A percentile compares a stretch with the other conserved stretches of the same genome.
These are phyloP conservation scores for Neomonachus schauinslandi DNA, from an alignment of 2,113 vertebrate genomes.

Conservation along the genomic window DNA sequence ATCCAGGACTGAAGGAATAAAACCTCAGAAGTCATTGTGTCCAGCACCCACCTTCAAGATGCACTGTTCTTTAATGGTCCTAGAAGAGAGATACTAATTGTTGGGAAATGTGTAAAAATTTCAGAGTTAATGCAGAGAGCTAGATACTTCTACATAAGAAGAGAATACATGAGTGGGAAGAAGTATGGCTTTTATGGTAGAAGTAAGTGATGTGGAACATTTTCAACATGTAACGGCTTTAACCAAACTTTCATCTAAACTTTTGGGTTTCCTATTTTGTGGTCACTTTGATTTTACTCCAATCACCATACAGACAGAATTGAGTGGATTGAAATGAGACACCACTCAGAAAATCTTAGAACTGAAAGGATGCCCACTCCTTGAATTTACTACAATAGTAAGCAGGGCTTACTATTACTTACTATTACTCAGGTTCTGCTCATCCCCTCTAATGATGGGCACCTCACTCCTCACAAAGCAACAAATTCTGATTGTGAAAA, in stretches of 20 bases:
- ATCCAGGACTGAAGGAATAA: neutral
- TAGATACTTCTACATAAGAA: neutral
- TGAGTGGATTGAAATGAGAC: neutral
- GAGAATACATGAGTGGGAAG: neutral
- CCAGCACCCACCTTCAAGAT: neutral
- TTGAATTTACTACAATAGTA: neutral
- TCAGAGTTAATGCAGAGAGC: neutral
- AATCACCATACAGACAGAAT: neutral
- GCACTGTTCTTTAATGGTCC: neutral
- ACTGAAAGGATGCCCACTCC: neutral
- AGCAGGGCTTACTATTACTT: neutral
- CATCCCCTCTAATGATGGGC: neutral
- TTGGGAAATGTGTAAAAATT: neutral
- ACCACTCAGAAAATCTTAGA: neutral
- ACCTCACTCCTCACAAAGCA: neutral
- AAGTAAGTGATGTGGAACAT: neutral
- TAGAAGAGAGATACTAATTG: neutral
- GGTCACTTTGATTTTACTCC: neutral
- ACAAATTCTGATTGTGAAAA: neutral
- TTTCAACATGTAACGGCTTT: neutral
- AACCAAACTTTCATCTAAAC: neutral
- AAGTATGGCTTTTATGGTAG: neutral
- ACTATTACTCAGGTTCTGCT: neutral
- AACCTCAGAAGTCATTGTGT: neutral
- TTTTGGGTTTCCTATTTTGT: slow-evolving; percentile 42